phyloP scores from a whole-genome alignment of 1,140 invertebrate species.

The Dinothrombium tinctorium region DNA sequence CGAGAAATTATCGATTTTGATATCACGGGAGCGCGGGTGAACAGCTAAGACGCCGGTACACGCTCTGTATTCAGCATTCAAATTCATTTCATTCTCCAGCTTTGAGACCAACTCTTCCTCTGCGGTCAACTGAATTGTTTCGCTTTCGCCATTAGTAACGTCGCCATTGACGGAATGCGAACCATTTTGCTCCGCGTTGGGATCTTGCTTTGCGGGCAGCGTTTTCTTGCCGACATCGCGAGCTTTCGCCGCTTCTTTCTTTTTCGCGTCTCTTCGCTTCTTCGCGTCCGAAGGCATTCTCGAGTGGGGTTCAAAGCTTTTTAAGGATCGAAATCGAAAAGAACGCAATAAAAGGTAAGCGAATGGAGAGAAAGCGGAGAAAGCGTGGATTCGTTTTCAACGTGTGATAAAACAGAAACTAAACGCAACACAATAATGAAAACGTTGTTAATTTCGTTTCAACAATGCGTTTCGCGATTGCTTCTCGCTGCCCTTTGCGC shows the following conservation, averaged over 20 bases:
- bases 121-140: too few species aligned
- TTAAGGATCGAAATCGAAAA: too few species aligned
- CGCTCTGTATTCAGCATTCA: conserved; percentile 75
- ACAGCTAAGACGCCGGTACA: conserved; percentile 83
- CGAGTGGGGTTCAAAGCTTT: too few species aligned
- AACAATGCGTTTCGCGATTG: too few species aligned
- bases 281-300: conserved; percentile 88
- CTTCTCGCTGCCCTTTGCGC: too few species aligned
- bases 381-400: too few species aligned
- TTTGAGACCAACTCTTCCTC: conserved; percentile 60
- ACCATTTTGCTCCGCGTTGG: conserved; percentile 4
- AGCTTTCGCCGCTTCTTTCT: conserved; percentile 75
- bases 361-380: too few species aligned
- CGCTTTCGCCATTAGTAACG: background rate
- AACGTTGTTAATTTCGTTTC: too few species aligned
- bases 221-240: conserved; percentile 20
- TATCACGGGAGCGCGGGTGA: conserved; percentile 77
- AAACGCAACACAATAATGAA: too few species aligned
- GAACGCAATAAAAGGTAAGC: too few species aligned
- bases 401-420: too few species aligned
- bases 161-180: background rate
- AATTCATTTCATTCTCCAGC: conserved; percentile 60
- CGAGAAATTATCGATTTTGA: conserved; percentile 91
- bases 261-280: conserved; percentile 86
- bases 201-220: background rate